A percentile compares a stretch with the other conserved stretches of the same genome.
These are phyloP conservation scores for Isichthys henryi DNA, from an alignment of 2,113 vertebrate species.

Conservation along the genomic window DNA sequence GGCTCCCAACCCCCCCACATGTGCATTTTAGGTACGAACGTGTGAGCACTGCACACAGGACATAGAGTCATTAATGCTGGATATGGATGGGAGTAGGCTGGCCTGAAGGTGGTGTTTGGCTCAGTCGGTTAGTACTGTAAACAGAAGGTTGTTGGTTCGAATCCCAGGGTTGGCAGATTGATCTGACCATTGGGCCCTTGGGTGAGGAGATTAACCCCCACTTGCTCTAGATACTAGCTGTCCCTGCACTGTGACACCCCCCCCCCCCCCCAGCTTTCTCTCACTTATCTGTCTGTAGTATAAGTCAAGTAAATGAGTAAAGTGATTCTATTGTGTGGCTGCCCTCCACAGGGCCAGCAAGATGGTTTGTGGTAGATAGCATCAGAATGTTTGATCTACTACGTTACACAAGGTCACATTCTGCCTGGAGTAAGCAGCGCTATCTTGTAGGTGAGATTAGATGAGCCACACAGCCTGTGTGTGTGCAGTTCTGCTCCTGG, in stretches of 20 bases:
- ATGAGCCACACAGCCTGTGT: neutral
- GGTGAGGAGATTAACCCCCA: neutral
- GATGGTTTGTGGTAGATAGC: neutral
- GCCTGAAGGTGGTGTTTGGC: neutral
- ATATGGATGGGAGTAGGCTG: neutral
- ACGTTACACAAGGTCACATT: neutral
- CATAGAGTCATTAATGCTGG: neutral
- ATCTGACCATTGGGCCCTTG: neutral
- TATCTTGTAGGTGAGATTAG: neutral
- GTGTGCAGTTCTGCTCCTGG: neutral
- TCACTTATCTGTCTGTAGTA: neutral
- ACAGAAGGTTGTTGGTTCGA: neutral
- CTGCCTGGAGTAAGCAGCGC: neutral
- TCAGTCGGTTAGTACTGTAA: neutral
- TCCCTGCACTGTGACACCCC: neutral
- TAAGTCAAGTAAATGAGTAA: neutral
- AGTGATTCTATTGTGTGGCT: neutral
- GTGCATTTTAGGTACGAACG: neutral
- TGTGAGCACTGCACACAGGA: neutral
- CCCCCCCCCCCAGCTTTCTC: neutral
- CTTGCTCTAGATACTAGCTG: neutral
- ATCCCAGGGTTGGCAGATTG: neutral
- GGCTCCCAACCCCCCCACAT: neutral
- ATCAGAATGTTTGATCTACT: neutral
- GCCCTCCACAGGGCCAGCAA: neutral